Conservation (phyloP, 53 echinoderm and acorn worm species). For the Pentamera pediparva region DNA sequence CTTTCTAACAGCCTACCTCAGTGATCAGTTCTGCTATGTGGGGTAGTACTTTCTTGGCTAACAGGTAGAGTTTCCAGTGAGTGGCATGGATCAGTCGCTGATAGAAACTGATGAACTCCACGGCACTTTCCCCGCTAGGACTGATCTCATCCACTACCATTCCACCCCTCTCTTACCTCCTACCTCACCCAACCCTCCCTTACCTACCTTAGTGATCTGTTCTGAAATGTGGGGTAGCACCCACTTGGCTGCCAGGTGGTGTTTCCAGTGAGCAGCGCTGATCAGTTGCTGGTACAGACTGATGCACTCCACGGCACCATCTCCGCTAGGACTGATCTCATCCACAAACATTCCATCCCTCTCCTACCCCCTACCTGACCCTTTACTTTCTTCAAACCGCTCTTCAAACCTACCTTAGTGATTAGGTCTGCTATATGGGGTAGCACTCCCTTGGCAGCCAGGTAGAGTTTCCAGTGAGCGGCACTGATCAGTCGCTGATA, state of each 20-base stretch:
- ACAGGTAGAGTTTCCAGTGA: constrained; percentile 91
- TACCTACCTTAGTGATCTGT: constrained; percentile 76
- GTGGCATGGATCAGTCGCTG: constrained; percentile 78
- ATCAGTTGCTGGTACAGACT: constrained; percentile 81
- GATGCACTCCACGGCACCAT: too few relatives aligned
- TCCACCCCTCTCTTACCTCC: too few relatives aligned
- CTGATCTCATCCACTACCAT: constrained; percentile 70
- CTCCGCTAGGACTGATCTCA: too few relatives aligned
- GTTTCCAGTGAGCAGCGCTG: constrained; percentile 87
- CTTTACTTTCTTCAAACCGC: too few relatives aligned
- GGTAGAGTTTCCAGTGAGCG: constrained; percentile 96
- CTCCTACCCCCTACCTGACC: too few relatives aligned
- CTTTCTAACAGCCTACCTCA: too few relatives aligned
- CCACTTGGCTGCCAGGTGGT: constrained; percentile 80
- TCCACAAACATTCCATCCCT: too few relatives aligned
- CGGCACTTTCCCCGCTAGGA: constrained; percentile 77
- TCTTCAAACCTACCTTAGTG: constrained; percentile 82
- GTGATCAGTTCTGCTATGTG: constrained; percentile 73
- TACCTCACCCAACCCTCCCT: too few relatives aligned
- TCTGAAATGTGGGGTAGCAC: constrained; percentile 69
- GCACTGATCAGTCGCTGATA: constrained; percentile 90
- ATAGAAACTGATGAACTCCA: constrained; percentile 83
- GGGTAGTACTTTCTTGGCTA: constrained; percentile 72
- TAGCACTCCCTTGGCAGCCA: constrained; percentile 90
- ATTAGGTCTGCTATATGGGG: constrained; percentile 85